These are phyloP conservation scores for Drosophila kepulauana DNA, from an alignment of 1,140 invertebrate genomes.

Conservation along the genomic window DNA sequence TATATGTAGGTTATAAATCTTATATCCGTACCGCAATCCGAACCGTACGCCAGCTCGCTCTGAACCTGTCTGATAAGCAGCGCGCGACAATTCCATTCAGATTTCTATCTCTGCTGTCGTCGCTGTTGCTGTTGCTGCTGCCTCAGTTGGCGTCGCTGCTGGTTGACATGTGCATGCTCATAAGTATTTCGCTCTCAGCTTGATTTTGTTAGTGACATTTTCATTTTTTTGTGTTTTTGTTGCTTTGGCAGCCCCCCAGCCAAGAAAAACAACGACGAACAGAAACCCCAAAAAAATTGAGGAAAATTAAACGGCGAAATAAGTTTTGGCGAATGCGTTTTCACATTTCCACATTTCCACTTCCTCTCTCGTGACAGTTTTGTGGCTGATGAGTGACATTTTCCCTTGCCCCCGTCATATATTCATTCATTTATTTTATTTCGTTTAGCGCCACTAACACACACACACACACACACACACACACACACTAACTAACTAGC, in stretches of 20 bases:
- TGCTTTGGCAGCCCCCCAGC: conserved; percentile 40
- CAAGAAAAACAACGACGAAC: conserved; percentile 49
- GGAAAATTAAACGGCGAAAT: conserved; percentile 43
- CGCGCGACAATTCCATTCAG: conserved; percentile 74
- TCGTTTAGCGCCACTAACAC: conserved; percentile 60
- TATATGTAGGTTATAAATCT: no score
- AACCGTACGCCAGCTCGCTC: conserved; percentile 75
- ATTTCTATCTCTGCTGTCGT: conserved; percentile 63
- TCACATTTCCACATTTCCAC: conserved; percentile 42
- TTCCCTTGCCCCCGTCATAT: conserved; percentile 43
- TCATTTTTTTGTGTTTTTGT: conserved; percentile 4
- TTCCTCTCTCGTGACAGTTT: not conserved
- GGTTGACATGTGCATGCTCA: conserved; percentile 44
- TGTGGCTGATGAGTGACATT: conserved; percentile 65
- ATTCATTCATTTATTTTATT: conserved; percentile 80
- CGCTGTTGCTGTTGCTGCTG: conserved; percentile 12
- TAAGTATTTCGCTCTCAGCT: conserved; percentile 32
- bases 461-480: not conserved
- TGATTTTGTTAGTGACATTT: conserved; percentile 18
- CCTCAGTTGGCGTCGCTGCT: not conserved
- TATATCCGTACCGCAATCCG: conserved; percentile 9
- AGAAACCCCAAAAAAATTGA: conserved; percentile 36
- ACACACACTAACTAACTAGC: conserved; percentile 48
- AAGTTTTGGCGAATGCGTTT: conserved; percentile 68
- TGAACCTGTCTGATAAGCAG: conserved; percentile 79